Evolutionary conservation across 2,113 vertebrate species (phyloP), one percentile per base, ranked within the genome.

Genomic region (Xenus cinereus): DNA sequence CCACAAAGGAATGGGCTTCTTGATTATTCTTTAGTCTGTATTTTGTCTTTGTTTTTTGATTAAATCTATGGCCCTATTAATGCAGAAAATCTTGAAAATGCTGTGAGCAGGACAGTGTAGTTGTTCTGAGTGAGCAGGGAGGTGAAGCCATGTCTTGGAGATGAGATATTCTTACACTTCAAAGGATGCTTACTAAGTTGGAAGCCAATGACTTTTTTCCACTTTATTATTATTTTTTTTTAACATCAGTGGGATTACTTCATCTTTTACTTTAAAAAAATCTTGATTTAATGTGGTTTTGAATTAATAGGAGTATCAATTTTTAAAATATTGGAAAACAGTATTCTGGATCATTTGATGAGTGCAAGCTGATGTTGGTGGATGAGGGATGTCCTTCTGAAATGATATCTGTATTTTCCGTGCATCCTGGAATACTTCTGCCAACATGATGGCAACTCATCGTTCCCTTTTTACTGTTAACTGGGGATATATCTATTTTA

Each of bases 21-120:
- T 64, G 27, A 9, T 28, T 91, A 37, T 72, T 87, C 64, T 89
- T 35, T 26, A 13, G 39, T 82, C 26, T 93, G 37, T 74, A 22
- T 90, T 93, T 86, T 81, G 46, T 53, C 78, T 90, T 94, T 95
- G 89, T 3, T 87, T 87, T 92, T 87, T 87, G 63, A 72, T 94
- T 89, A 91, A 89, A 60, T 24, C 39, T 59, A 1, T 87, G 80
- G 45, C 37, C 53, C 39, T 67, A 48, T 72, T 78, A 86, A 67
- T 54, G 41, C 37, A 72, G 73, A 72, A 75, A 59, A 24, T 30
- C 26, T 63, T 67, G 51, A 41, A 62, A 86, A 67, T 33, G 56
- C 28, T 43, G 18, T 28, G 59, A 54, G 51, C 45, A 62, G 59
- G 24, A 9, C 15, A 71, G 15, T 6, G 32, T 11, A 16, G 57